Conservation (phyloP, 2,797 vertebrate genomes). For the Ceyx erithaca region DNA sequence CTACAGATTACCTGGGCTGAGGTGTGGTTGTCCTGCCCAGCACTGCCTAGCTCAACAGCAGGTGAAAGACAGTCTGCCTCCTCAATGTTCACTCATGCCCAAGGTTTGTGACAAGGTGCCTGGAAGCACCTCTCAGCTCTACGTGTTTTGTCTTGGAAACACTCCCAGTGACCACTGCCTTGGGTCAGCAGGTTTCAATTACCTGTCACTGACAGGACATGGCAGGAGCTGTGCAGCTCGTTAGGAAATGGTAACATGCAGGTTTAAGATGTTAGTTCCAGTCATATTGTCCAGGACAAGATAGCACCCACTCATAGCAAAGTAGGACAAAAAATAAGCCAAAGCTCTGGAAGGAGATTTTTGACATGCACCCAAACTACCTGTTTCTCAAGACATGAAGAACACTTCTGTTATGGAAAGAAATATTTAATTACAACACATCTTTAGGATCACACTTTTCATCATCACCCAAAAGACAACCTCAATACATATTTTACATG, state of each 20-base stretch:
- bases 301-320: neutral
- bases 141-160: neutral
- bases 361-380: neutral
- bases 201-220: neutral
- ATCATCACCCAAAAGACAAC: neutral
- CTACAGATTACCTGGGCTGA: neutral
- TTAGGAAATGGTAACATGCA: neutral
- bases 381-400: neutral
- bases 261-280: neutral
- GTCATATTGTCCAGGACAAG: neutral
- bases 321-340: neutral
- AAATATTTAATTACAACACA: neutral
- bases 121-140: neutral
- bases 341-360: neutral
- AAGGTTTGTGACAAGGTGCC: neutral
- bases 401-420: neutral
- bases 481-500: neutral
- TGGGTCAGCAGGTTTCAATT: neutral
- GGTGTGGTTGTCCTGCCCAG: neutral
- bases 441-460: neutral
- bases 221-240: neutral
- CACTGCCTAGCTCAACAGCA: neutral
- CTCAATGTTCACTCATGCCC: neutral
- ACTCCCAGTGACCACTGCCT: neutral
- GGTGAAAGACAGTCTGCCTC: neutral